A percentile compares a stretch with the other conserved stretches of the same genome.
Conservation (phyloP, 2,888 invertebrate species). For the Electrophaes corylata region DNA sequence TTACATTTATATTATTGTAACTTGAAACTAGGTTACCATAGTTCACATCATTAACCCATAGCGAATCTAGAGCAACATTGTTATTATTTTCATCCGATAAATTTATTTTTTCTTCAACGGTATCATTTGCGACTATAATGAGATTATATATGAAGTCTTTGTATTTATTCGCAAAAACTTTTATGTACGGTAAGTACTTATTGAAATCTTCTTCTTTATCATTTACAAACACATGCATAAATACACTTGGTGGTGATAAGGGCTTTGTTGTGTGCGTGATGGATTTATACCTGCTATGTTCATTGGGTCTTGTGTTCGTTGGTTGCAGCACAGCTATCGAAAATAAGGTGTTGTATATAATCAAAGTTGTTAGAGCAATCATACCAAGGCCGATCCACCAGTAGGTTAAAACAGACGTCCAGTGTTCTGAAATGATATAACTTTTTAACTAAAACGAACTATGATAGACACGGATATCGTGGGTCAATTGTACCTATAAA, state of each 20-base stretch:
- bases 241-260: conserved; percentile 49
- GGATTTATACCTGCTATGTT: conserved; percentile 27
- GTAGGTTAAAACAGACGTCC: conserved; percentile 64
- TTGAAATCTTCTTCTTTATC: conserved; percentile 52
- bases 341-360: conserved; percentile 67
- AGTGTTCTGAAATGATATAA: conserved; percentile 67
- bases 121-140: conserved; percentile 64
- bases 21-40: conserved; percentile 34
- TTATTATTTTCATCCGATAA: conserved; percentile 62
- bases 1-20: conserved; percentile 51
- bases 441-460: too few species aligned
- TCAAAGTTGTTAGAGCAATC: conserved; percentile 63
- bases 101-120: conserved; percentile 40
- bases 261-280: conserved; percentile 2
- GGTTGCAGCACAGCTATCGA: conserved; percentile 58
- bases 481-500: too few species aligned
- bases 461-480: too few species aligned
- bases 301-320: conserved; percentile 41
- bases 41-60: conserved; percentile 52
- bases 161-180: conserved; percentile 59
- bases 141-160: conserved; percentile 60
- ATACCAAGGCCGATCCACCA: conserved; percentile 74
- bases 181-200: conserved; percentile 61
- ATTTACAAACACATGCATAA: conserved; percentile 64
- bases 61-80: conserved; percentile 61